Percentiles rank a stretch among this genome's conserved stretches.
Evolutionary conservation across 2,797 vertebrate species (phyloP).

Genomic region (Amblyopsis hoosieri): DNA sequence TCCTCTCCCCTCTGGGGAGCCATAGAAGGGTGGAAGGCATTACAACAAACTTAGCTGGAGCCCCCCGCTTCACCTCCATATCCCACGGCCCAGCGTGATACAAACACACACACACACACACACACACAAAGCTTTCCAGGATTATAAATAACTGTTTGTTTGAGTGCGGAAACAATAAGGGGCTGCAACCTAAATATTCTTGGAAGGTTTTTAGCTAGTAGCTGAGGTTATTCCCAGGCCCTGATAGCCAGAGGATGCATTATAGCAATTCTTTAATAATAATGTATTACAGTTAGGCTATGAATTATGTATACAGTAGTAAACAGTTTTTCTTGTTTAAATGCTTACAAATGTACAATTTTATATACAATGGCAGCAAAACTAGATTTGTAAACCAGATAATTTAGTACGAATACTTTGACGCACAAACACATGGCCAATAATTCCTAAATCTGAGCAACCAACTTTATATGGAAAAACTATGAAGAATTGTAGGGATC

Average conservation of each 20-base stretch:
- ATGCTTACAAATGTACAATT: too few relatives aligned
- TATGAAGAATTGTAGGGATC: too few relatives aligned
- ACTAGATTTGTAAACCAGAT: too few relatives aligned
- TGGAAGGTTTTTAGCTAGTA: slow-evolving; percentile 29
- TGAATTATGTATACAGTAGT: too few relatives aligned
- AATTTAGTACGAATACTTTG: too few relatives aligned
- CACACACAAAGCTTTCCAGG: slow-evolving; percentile 40
- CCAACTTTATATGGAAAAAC: too few relatives aligned
- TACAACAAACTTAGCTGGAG: slow-evolving; percentile 56
- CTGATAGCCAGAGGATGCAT: slow-evolving; percentile 28
- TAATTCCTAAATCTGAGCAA: too few relatives aligned
- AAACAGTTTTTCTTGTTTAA: too few relatives aligned
- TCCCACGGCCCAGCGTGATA: slow-evolving; percentile 26
- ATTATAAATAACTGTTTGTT: slow-evolving; percentile 68
- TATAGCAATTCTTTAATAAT: not conserved
- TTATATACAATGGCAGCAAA: too few relatives aligned
- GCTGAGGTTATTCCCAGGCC: slow-evolving; percentile 48
- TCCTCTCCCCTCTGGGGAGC: slow-evolving; percentile 62
- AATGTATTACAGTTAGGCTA: too few relatives aligned
- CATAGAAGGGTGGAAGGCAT: slow-evolving; percentile 72
- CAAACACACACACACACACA: slow-evolving; percentile 17
- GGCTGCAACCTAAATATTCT: slow-evolving; percentile 40
- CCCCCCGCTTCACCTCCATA: slow-evolving; percentile 30
- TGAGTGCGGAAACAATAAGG: slow-evolving; percentile 66
- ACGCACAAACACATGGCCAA: too few relatives aligned